Conservation (phyloP, 2,888 invertebrate genomes). For the Orthosia gothica region DNA sequence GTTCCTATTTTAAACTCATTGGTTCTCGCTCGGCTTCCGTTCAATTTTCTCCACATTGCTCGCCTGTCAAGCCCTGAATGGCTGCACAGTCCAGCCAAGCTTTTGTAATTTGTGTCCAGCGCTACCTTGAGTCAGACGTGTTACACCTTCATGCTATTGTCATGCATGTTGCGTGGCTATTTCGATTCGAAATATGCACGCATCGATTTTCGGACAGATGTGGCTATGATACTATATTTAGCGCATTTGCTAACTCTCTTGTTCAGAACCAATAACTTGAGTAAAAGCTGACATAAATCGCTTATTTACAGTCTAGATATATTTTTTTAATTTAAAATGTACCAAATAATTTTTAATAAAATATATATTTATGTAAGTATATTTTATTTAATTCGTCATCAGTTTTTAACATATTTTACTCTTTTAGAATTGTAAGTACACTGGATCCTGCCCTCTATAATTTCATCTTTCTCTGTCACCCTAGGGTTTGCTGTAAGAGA, state of each 20-base stretch:
- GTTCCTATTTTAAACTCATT: slow-evolving; percentile 30
- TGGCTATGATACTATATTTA: neutral
- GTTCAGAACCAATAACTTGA: neutral
- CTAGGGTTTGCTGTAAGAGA: no score
- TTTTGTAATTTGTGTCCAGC: slow-evolving; percentile 29
- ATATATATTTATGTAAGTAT: no score
- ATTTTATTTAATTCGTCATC: no score
- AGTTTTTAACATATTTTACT: no score
- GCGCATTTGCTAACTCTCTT: neutral
- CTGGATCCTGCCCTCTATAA: no score
- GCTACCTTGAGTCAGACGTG: slow-evolving; percentile 25
- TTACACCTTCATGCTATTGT: slow-evolving; percentile 29
- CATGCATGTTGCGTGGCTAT: neutral
- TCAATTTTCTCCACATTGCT: slow-evolving; percentile 45
- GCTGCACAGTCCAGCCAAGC: slow-evolving; percentile 2
- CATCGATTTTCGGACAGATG: neutral
- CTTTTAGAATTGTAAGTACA: no score
- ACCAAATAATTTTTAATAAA: no score
- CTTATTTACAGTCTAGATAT: no score
- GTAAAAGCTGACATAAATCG: no score
- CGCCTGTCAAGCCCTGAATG: slow-evolving; percentile 35
- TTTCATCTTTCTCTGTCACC: no score
- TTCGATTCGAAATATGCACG: slow-evolving; percentile 11
- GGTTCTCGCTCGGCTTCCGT: slow-evolving; percentile 35
- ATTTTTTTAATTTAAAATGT: no score